A percentile compares a stretch with the other conserved stretches of the same genome.
These are phyloP conservation scores for Hemiscyllium ocellatum DNA, from an alignment of 2,113 vertebrate species.

Conservation along the genomic window DNA sequence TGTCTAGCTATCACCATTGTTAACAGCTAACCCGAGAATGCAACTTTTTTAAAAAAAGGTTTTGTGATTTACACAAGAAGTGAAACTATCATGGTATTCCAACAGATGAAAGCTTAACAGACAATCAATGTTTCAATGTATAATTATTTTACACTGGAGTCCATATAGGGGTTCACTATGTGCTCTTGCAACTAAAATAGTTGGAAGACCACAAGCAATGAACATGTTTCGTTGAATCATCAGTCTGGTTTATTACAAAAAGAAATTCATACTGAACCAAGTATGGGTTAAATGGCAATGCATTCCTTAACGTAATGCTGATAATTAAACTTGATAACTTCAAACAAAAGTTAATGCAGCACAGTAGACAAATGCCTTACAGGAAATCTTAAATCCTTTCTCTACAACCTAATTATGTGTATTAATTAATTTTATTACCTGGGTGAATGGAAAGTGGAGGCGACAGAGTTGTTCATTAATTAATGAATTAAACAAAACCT, in stretches of 20 bases:
- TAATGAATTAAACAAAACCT: neutral
- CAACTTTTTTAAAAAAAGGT: no score
- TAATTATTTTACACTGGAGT: neutral
- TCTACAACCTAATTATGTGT: neutral
- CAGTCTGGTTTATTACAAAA: neutral
- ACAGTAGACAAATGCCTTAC: neutral
- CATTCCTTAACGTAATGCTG: neutral
- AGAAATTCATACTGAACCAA: neutral
- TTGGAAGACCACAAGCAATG: neutral
- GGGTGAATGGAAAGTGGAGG: neutral
- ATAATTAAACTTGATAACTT: neutral
- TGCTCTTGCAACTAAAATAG: neutral
- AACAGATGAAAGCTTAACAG: no score
- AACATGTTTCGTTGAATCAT: neutral
- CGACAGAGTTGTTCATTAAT: neutral
- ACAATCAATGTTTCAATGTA: no score
- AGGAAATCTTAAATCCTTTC: neutral
- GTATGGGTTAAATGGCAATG: neutral
- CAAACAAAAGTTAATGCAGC: neutral
- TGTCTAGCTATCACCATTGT: no score
- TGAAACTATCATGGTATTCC: no score
- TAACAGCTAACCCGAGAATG: no score
- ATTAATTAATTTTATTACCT: neutral
- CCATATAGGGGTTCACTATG: neutral
- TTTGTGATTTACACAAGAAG: no score